Percentiles rank a stretch among this genome's conserved stretches.
Conservation (phyloP, 2,113 vertebrate genomes). For the Siphamia tubifer region DNA sequence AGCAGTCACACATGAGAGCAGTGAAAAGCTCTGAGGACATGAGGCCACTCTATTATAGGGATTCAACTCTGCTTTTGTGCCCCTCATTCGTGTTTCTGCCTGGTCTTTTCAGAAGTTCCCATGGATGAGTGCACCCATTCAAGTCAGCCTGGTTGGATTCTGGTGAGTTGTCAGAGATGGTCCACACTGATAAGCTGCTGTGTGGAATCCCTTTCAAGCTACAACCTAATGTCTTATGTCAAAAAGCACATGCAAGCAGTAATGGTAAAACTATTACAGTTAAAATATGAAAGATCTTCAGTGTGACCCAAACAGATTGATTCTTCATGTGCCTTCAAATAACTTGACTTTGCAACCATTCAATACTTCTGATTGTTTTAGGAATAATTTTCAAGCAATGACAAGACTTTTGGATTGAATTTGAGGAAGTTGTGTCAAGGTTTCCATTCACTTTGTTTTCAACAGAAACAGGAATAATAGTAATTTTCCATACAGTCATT, state of each 20-base stretch:
- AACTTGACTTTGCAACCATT: too few species aligned
- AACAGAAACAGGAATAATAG: neutral
- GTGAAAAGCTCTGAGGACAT: conserved; percentile 18
- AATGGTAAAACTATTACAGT: neutral
- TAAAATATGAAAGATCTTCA: neutral
- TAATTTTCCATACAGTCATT: neutral
- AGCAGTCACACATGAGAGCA: conserved; percentile 20
- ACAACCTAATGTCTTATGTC: neutral
- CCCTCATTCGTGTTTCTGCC: conserved; percentile 40
- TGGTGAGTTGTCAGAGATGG: conserved; percentile 85
- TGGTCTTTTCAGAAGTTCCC: conserved; percentile 88
- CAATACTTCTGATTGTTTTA: too few species aligned
- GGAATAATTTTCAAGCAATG: too few species aligned
- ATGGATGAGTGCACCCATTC: conserved; percentile 98
- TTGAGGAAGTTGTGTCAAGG: too few species aligned
- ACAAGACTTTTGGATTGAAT: too few species aligned
- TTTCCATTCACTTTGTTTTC: too few species aligned
- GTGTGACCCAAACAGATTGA: too few species aligned
- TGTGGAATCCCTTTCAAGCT: conserved; percentile 11
- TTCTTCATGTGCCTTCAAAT: too few species aligned
- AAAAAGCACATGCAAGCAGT: neutral
- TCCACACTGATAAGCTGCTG: conserved; percentile 36
- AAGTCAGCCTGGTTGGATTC: conserved; percentile 94
- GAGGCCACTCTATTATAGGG: conserved; percentile 25
- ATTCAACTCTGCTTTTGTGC: conserved; percentile 52